phyloP scores from a whole-genome alignment of 1,140 invertebrate genomes.

The Lepeophtheirus salmonis region DNA sequence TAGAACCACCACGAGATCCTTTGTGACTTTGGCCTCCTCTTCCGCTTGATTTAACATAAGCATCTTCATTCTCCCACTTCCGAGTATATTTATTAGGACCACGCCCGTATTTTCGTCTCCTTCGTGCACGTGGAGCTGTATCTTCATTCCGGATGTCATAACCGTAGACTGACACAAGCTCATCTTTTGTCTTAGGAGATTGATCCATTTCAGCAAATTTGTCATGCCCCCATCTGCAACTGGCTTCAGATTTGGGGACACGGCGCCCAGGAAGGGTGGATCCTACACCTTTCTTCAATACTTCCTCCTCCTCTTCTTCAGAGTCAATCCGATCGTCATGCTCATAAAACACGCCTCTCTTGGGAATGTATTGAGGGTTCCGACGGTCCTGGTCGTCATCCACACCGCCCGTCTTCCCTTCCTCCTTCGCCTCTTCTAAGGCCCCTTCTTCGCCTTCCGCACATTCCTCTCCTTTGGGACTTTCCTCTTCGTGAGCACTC shows the following conservation, averaged over 20 bases:
- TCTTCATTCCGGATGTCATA: slow-evolving; percentile 87
- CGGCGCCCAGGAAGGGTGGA: not conserved
- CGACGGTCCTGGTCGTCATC: slow-evolving; percentile 84
- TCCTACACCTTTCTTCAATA: not conserved
- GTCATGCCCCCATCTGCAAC: slow-evolving; percentile 72
- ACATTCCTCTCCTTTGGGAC: no score
- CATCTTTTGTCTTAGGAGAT: slow-evolving; percentile 64
- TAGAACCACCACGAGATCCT: slow-evolving; percentile 19
- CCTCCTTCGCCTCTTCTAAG: no score
- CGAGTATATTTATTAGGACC: slow-evolving; percentile 75
- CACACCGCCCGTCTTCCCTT: no score
- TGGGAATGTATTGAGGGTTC: slow-evolving; percentile 91
- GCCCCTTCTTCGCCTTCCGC: no score
- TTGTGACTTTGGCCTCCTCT: slow-evolving; percentile 17
- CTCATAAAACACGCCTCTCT: slow-evolving; percentile 85
- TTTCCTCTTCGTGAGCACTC: no score
- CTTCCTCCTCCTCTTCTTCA: slow-evolving; percentile 26
- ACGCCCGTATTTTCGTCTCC: slow-evolving; percentile 51
- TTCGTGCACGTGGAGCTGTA: slow-evolving; percentile 60
- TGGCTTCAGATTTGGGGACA: slow-evolving; percentile 22
- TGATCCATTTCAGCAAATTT: slow-evolving; percentile 58
- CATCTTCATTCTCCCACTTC: slow-evolving; percentile 77
- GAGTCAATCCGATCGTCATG: slow-evolving; percentile 57
- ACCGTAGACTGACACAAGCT: slow-evolving; percentile 69
- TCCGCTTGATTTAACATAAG: slow-evolving; percentile 39